phyloP scores from a whole-genome alignment of 2,888 invertebrate genomes.

The Macaria liturata region DNA sequence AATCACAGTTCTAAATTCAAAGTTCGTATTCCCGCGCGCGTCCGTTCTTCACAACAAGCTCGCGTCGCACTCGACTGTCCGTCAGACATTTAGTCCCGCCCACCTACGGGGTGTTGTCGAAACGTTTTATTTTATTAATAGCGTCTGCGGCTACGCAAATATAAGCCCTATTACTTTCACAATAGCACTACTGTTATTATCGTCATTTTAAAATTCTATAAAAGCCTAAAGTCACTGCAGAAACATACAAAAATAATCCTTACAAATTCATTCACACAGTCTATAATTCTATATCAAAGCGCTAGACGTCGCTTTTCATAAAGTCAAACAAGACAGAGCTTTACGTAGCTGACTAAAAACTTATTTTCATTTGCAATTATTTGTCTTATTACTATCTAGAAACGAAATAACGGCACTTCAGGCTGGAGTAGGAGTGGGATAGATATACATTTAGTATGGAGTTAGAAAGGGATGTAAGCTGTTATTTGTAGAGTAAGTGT shows the following conservation, averaged over 20 bases:
- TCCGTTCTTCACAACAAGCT: slow-evolving; percentile 52
- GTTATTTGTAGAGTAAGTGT: slow-evolving; percentile 65
- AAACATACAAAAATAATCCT: slow-evolving; percentile 19
- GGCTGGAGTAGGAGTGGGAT: slow-evolving; percentile 43
- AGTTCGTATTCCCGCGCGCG: slow-evolving; percentile 44
- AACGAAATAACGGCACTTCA: slow-evolving; percentile 47
- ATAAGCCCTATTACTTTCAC: slow-evolving; percentile 66
- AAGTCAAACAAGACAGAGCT: slow-evolving; percentile 23
- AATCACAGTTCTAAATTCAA: slow-evolving; percentile 20
- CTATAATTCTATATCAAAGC: slow-evolving; percentile 3
- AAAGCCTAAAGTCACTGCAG: background rate
- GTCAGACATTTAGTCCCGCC: slow-evolving; percentile 62
- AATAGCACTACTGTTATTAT: slow-evolving; percentile 63
- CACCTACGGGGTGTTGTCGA: slow-evolving; percentile 77
- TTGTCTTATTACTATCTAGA: slow-evolving; percentile 33
- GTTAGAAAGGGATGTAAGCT: slow-evolving; percentile 39
- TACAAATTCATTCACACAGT: slow-evolving; percentile 9
- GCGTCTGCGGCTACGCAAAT: slow-evolving; percentile 59
- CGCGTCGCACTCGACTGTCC: slow-evolving; percentile 56
- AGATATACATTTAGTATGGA: slow-evolving; percentile 27
- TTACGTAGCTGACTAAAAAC: slow-evolving; percentile 11
- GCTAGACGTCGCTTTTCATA: background rate
- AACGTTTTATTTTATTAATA: slow-evolving; percentile 73
- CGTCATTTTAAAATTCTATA: slow-evolving; percentile 4
- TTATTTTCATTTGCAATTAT: background rate